Conservation (phyloP, 2,113 vertebrate genomes). For the Limnothrissa miodon region DNA sequence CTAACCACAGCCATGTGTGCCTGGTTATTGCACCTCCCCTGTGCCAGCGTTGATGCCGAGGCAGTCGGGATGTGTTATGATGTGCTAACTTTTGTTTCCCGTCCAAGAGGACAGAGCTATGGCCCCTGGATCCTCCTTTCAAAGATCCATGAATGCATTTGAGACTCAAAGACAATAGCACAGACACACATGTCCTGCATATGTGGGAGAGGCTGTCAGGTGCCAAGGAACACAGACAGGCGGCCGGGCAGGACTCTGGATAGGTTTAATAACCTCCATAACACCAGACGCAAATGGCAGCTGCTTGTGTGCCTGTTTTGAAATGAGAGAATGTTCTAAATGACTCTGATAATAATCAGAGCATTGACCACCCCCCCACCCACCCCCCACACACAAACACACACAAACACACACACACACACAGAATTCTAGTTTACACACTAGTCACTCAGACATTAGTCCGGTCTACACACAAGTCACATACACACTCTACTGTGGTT, state of each 20-base stretch:
- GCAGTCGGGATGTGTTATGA: background rate
- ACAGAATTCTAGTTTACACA: too few relatives aligned
- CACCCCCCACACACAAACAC: background rate
- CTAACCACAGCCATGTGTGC: background rate
- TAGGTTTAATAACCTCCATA: background rate
- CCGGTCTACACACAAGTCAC: too few relatives aligned
- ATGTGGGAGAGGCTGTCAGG: background rate
- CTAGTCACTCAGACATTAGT: too few relatives aligned
- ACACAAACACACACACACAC: background rate
- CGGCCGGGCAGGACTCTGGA: background rate
- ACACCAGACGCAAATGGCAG: background rate
- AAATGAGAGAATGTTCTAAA: background rate
- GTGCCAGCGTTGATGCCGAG: background rate
- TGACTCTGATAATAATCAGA: background rate
- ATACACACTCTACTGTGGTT: too few relatives aligned
- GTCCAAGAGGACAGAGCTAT: background rate
- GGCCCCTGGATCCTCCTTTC: background rate
- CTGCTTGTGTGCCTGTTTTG: background rate
- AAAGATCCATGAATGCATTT: background rate
- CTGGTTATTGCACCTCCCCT: background rate
- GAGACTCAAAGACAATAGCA: background rate
- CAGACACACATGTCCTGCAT: background rate
- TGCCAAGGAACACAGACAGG: background rate
- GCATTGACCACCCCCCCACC: background rate
- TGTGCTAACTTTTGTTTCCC: background rate